Conservation (phyloP, 2,888 invertebrate genomes). For the Chrysotoxum bicinctum region DNA sequence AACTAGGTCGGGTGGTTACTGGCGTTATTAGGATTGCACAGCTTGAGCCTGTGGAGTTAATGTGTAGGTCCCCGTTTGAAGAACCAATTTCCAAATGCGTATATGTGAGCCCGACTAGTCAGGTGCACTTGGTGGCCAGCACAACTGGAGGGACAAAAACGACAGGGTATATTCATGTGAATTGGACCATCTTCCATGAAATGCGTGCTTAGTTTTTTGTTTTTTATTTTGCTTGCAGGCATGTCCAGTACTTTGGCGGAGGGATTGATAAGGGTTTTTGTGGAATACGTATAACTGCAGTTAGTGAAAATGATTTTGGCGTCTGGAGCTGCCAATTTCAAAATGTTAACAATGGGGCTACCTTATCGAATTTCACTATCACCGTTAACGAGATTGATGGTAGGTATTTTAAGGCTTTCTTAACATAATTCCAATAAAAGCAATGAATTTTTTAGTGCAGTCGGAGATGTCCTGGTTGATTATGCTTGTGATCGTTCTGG, state of each 20-base stretch:
- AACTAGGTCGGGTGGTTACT: conserved; percentile 74
- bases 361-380: conserved; percentile 59
- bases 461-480: conserved; percentile 29
- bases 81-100: conserved; percentile 75
- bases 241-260: conserved; percentile 75
- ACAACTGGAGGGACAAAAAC: conserved; percentile 67
- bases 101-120: conserved; percentile 74
- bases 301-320: conserved; percentile 73
- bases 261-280: conserved; percentile 75
- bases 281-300: conserved; percentile 74
- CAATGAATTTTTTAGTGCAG: not conserved
- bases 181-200: not conserved
- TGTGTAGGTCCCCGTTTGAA: conserved; percentile 74
- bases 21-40: conserved; percentile 58
- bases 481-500: conserved; percentile 38
- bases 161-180: conserved; percentile 72
- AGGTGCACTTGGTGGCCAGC: conserved; percentile 74
- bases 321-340: conserved; percentile 75
- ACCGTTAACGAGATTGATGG: conserved; percentile 35
- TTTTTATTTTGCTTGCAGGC: conserved; percentile 56
- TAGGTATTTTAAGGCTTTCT: not conserved
- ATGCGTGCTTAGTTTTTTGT: not conserved
- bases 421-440: not conserved
- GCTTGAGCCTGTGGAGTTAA: conserved; percentile 72
- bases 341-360: conserved; percentile 23